A percentile compares a stretch with the other conserved stretches of the same genome.
Evolutionary conservation across 2,888 invertebrate genomes (phyloP).

Genomic region (Diloba caeruleocephala): DNA sequence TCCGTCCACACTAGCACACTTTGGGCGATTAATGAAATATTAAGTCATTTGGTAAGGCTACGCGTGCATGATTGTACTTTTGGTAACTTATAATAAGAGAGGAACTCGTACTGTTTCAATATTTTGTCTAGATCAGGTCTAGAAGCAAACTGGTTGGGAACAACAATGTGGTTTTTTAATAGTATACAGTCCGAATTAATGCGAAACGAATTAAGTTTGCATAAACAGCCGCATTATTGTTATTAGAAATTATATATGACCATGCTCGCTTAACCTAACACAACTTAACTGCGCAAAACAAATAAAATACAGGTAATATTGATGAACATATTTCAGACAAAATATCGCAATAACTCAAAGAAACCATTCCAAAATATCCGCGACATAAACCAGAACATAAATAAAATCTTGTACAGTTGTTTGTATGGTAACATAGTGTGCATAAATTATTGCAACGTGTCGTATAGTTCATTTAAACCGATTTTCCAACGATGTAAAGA

Average conservation of each 20-base stretch:
- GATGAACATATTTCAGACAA: slow-evolving; percentile 20
- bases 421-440: slow-evolving; percentile 24
- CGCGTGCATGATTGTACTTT: slow-evolving; percentile 36
- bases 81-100: not conserved
- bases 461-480: not conserved
- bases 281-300: slow-evolving; percentile 13
- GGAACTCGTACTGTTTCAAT: no score
- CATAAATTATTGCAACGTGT: no score
- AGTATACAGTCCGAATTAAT: no score
- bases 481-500: not conserved
- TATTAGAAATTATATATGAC: not conserved
- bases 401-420: slow-evolving; percentile 18
- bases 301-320: slow-evolving; percentile 14
- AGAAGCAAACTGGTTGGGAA: slow-evolving; percentile 23
- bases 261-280: slow-evolving; percentile 38
- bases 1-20: slow-evolving; percentile 14
- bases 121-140: no score
- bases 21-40: slow-evolving; percentile 24
- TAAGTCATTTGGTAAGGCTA: slow-evolving; percentile 22
- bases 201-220: no score
- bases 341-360: slow-evolving; percentile 56
- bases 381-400: slow-evolving; percentile 17
- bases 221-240: no score
- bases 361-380: not conserved
- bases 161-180: no score